Percentiles rank a stretch among this genome's conserved stretches.
Evolutionary conservation across 2,113 vertebrate genomes (phyloP).

Genomic region (Setophaga coronata): DNA sequence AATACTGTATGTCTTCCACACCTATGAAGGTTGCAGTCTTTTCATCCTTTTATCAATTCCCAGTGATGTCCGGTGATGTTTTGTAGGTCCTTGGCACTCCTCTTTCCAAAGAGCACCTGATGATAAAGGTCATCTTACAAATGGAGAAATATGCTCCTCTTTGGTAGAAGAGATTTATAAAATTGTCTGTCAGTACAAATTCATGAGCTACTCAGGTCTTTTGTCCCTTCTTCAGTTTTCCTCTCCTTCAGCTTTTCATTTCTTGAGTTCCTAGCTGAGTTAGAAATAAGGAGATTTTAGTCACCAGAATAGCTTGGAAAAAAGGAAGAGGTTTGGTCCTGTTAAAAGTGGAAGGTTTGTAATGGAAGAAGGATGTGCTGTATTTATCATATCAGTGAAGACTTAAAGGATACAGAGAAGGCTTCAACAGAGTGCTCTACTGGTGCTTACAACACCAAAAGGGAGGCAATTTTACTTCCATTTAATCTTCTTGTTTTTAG

Average conservation of each 20-base stretch:
- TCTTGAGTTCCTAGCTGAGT: neutral
- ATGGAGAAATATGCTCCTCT: neutral
- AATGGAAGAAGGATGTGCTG: neutral
- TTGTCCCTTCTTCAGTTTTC: neutral
- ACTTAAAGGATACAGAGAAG: neutral
- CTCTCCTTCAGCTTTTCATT: neutral
- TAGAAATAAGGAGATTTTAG: neutral
- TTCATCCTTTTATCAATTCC: neutral
- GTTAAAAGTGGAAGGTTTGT: neutral
- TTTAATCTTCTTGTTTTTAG: neutral
- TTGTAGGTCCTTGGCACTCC: neutral
- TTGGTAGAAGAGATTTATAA: neutral
- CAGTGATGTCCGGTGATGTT: neutral
- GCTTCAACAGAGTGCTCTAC: neutral
- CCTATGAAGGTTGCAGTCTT: neutral
- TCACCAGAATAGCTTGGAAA: neutral
- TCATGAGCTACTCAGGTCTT: fast-evolving
- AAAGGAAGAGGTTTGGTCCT: neutral
- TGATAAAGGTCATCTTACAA: neutral
- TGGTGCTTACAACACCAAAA: neutral
- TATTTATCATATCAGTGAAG: neutral
- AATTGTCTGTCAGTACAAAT: neutral
- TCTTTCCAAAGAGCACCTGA: neutral
- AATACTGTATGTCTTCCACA: neutral
- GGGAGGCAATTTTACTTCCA: neutral